phyloP scores from a whole-genome alignment of 2,797 vertebrate genomes.

The Rhadinocentrus ornatus region DNA sequence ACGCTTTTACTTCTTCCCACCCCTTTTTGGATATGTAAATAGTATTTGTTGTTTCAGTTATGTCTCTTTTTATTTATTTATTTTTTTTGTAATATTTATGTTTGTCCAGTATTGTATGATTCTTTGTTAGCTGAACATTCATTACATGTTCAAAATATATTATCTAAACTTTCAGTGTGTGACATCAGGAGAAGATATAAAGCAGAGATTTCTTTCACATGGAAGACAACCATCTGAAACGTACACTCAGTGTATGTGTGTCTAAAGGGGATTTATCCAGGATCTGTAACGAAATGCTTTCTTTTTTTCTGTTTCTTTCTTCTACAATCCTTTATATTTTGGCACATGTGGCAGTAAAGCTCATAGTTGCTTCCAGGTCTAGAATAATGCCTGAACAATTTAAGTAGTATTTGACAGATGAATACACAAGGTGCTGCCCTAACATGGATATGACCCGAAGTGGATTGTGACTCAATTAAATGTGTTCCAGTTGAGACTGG shows the following conservation, averaged over 20 bases:
- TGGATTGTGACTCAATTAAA: neutral
- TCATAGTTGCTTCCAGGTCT: neutral
- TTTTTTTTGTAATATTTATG: no score
- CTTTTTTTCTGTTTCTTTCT: neutral
- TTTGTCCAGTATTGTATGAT: no score
- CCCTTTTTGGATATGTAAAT: no score
- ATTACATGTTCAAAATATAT: no score
- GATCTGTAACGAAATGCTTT: conserved; percentile 1
- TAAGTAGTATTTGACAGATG: neutral
- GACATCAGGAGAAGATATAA: conserved; percentile 23
- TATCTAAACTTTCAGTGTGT: neutral
- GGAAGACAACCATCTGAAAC: conserved; percentile 4
- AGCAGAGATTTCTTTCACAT: conserved; percentile 14
- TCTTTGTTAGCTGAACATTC: no score
- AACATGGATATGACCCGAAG: neutral
- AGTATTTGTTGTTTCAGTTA: no score
- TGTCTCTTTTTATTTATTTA: no score
- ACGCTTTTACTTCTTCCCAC: no score
- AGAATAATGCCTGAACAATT: neutral
- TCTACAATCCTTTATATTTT: neutral
- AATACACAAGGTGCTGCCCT: neutral
- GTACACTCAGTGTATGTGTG: neutral
- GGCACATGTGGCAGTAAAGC: neutral
- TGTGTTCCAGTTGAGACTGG: neutral
- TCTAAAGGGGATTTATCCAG: conserved; percentile 14